phyloP scores from a whole-genome alignment of 1,140 invertebrate species.

The Ptiloglossa arizonensis region DNA sequence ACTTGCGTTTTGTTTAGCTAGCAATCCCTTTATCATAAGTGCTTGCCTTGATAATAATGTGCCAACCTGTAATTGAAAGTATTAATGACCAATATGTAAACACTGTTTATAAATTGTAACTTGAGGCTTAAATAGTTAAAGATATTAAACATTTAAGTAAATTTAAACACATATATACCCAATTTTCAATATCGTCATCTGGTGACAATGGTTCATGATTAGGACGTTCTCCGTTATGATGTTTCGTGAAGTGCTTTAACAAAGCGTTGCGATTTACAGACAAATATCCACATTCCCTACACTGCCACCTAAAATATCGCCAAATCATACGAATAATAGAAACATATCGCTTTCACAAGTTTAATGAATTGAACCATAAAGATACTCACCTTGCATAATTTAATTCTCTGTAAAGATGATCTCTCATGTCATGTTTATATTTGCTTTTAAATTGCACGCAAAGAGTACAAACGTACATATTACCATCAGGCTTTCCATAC shows the following conservation, averaged over 20 bases:
- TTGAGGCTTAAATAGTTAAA: too few relatives aligned
- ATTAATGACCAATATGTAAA: neutral
- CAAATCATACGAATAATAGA: neutral
- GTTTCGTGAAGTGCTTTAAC: conserved; percentile 72
- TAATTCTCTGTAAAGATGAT: conserved; percentile 83
- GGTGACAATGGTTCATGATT: conserved; percentile 66
- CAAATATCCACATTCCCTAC: conserved; percentile 73
- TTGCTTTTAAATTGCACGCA: conserved; percentile 82
- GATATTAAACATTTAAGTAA: neutral
- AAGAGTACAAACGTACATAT: conserved; percentile 81
- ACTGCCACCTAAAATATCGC: conserved; percentile 68
- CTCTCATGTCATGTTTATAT: conserved; percentile 81
- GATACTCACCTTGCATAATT: conserved; percentile 80
- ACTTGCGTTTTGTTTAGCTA: neutral
- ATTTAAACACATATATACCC: conserved; percentile 68
- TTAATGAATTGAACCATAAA: neutral
- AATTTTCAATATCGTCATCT: conserved; percentile 73
- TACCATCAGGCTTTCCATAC: conserved; percentile 77
- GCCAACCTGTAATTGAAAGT: conserved; percentile 56
- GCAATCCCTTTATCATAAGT: conserved; percentile 63
- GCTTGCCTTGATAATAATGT: conserved; percentile 69
- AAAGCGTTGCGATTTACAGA: conserved; percentile 70
- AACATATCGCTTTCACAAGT: neutral
- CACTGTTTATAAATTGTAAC: neutral
- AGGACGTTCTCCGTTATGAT: conserved; percentile 65